Conservation (phyloP, 2,888 invertebrate genomes). For the Harmothoe impar region DNA sequence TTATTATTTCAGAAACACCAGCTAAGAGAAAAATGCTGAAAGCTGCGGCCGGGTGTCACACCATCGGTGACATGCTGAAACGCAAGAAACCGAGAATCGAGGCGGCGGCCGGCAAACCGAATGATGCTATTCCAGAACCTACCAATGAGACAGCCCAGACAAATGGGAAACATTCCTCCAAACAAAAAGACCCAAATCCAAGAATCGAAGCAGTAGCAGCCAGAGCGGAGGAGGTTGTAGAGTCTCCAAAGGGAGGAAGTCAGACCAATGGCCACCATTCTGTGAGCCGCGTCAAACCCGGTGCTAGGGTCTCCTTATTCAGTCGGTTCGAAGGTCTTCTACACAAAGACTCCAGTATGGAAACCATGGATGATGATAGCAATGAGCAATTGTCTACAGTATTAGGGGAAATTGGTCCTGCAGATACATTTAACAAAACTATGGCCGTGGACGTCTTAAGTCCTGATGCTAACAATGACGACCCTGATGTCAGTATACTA, state of each 20-base stretch:
- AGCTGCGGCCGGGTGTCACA: not conserved
- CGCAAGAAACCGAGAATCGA: not conserved
- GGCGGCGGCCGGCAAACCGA: not conserved
- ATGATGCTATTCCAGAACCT: not conserved
- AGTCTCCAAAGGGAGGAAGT: too few relatives aligned
- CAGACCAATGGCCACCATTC: too few relatives aligned
- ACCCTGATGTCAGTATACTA: too few relatives aligned
- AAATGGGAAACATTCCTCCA: not conserved
- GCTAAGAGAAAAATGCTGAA: not conserved
- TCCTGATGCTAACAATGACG: too few relatives aligned
- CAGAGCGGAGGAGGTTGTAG: too few relatives aligned
- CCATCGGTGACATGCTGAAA: not conserved
- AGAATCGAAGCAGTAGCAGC: not conserved
- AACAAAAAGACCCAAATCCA: not conserved
- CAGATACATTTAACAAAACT: too few relatives aligned
- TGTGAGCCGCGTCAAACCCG: too few relatives aligned
- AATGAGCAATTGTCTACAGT: too few relatives aligned
- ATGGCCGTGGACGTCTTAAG: too few relatives aligned
- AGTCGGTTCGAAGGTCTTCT: not conserved
- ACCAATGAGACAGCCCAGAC: not conserved
- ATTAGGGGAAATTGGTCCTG: too few relatives aligned
- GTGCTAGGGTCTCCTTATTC: not conserved
- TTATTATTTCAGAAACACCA: constrained; percentile 18
- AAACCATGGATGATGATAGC: too few relatives aligned
- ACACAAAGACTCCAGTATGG: not conserved